Conservation (phyloP, 2,797 vertebrate genomes). For the Hemitrygon akajei region DNA sequence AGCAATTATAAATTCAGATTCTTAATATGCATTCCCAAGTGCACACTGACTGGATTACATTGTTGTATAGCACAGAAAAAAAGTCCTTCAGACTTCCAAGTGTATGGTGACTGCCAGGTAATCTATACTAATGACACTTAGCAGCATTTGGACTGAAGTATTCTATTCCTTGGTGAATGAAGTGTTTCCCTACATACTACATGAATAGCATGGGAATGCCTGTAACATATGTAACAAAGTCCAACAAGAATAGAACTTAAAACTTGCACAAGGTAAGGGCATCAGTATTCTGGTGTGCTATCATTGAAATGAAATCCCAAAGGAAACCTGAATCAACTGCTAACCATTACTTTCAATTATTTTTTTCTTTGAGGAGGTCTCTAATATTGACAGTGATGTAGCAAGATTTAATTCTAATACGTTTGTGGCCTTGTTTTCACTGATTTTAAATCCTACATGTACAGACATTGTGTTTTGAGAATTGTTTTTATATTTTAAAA, state of each 20-base stretch:
- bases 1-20: background rate
- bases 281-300: background rate
- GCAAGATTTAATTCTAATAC: background rate
- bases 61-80: too few species aligned
- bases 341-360: background rate
- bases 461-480: background rate
- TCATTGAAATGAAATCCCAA: background rate
- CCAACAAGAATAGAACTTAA: too few species aligned
- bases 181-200: too few species aligned
- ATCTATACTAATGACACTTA: too few species aligned
- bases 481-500: background rate
- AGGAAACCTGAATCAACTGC: background rate
- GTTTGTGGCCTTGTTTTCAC: background rate
- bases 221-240: too few species aligned
- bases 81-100: too few species aligned
- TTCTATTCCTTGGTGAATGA: too few species aligned
- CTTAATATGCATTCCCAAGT: background rate
- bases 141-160: too few species aligned
- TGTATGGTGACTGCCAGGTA: too few species aligned
- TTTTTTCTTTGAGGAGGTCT: background rate
- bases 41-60: too few species aligned
- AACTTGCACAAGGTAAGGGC: background rate
- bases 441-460: background rate
- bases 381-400: background rate
- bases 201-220: too few species aligned